Evolutionary conservation across 2,888 invertebrate species (phyloP).

Genomic region (Dendrolimus houi): DNA sequence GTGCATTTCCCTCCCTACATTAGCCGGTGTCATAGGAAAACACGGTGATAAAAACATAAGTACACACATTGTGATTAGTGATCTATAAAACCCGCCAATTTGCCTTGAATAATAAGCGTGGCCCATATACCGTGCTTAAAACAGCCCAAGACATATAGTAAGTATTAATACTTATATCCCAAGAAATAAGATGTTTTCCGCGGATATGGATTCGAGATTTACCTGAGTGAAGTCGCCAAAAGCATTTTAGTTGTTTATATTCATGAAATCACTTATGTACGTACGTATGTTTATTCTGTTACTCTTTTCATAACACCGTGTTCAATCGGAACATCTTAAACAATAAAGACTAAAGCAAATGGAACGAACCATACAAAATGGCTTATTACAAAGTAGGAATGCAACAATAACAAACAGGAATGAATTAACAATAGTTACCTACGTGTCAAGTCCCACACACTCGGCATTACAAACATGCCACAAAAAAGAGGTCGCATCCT

Average conservation of each 20-base stretch:
- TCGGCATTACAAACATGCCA: conserved; percentile 69
- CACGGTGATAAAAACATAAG: no score
- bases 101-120: no score
- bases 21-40: no score
- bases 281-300: not conserved
- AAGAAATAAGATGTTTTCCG: no score
- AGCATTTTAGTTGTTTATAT: not conserved
- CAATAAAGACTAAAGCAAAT: not conserved
- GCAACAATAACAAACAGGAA: conserved; percentile 61
- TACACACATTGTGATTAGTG: no score
- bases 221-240: no score
- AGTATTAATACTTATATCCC: no score
- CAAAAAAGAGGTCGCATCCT: conserved; percentile 69
- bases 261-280: not conserved
- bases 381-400: conserved; percentile 31
- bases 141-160: no score
- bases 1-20: no score
- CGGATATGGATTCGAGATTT: no score
- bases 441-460: conserved; percentile 75
- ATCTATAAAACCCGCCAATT: no score
- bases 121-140: no score
- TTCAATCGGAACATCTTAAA: not conserved
- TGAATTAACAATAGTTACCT: conserved; percentile 67
- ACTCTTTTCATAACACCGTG: not conserved
- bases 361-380: conserved; percentile 16